Conservation (phyloP, 2,797 vertebrate genomes). For the Aeoliscus strigatus region DNA sequence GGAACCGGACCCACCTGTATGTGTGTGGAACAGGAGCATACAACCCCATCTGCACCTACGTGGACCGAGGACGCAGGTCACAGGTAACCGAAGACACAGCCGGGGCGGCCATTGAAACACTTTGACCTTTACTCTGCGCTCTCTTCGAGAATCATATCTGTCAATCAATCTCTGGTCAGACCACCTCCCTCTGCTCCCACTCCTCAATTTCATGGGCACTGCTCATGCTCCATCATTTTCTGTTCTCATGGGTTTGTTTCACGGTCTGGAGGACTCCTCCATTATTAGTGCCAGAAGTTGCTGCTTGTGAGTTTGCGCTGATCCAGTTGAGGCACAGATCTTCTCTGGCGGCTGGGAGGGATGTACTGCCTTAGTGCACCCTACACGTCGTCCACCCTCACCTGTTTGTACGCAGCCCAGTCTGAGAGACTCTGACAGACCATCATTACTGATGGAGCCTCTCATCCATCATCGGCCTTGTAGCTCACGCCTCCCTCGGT, state of each 20-base stretch:
- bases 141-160: conserved; percentile 39
- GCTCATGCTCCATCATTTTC: conserved; percentile 46
- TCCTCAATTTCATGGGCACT: conserved; percentile 31
- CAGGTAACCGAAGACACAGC: conserved; percentile 81
- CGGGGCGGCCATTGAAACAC: conserved; percentile 37
- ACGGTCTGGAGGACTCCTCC: conserved; percentile 29
- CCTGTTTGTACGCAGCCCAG: conserved; percentile 54
- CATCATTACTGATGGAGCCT: conserved; percentile 68
- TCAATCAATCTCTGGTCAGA: conserved; percentile 41
- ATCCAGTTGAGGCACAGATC: conserved; percentile 23
- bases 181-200: conserved; percentile 22
- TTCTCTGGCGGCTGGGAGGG: conserved; percentile 26
- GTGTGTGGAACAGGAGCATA: conserved; percentile 97
- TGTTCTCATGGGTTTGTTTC: conserved; percentile 55
- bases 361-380: conserved; percentile 17
- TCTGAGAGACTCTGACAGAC: conserved; percentile 63
- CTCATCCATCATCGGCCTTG: conserved; percentile 70
- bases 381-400: conserved; percentile 23
- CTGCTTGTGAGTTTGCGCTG: conserved; percentile 19
- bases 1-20: conserved; percentile 98
- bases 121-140: conserved; percentile 42
- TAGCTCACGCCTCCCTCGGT: conserved; percentile 40
- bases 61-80: conserved; percentile 93
- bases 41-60: conserved; percentile 95
- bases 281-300: conserved; percentile 45